Evolutionary conservation across 2,797 vertebrate genomes (phyloP), one percentile per base, ranked within the genome.

Genomic region (Cephalopachus bancanus): DNA sequence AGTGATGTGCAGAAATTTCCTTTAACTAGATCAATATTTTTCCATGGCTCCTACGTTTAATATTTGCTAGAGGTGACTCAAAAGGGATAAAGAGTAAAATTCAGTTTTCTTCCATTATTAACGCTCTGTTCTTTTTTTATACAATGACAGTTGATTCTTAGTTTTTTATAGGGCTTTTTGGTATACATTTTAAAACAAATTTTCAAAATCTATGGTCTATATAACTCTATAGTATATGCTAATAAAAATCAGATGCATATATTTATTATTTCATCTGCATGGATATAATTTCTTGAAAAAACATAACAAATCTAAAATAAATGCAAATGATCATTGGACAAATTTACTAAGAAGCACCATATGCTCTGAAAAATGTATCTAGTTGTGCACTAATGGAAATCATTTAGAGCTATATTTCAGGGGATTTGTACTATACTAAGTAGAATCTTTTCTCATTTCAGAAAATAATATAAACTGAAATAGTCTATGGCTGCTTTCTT

Each of bases 271-370:
- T 11, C 6, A 60, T 80, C 88, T 74, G 7, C 12, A 85, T 76
- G 33, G 7, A 14, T 91, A 24, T 67, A 92, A 72, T 2, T 69
- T 93, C 76, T 78, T 11, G 55, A 69, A 94, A 57, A 22, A 90
- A 76, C 22, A 78, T 37, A 87, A 55, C 75, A 83, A 89, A 93
- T 90, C 17, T 67, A 86, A 94, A 96, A 74, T 90, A 88, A 95
- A 90, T 67, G 37, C 55, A 97, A 97, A 92, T 84, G 11, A 26
- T 24, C 74, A 0, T 78, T 51, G 72, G 57, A 94, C 49, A 95
- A 65, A 79, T 83, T 89, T 89, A 51, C 28, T 84, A 75, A 95
- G 79, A 95, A 69, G 4, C 3, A 83, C 26, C 86, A 93, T 83
- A 76, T 91, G 44, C 30, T 62, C 12, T 94, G 53, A 83, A 85